phyloP scores from a whole-genome alignment of 2,113 vertebrate species.

The Callithrix jacchus region DNA sequence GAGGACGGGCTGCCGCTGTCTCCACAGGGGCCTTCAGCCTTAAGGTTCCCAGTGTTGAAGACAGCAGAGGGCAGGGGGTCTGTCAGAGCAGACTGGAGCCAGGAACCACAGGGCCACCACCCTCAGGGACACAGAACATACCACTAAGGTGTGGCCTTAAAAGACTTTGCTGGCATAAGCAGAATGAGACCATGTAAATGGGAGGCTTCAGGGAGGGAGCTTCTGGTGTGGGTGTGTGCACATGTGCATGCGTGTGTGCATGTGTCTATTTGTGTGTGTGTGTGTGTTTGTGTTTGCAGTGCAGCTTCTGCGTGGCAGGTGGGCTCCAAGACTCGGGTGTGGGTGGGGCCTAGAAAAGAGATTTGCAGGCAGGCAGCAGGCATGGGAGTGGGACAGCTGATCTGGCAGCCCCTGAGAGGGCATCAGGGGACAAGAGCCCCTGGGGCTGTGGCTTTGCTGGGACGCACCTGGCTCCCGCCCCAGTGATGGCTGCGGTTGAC shows the following conservation, averaged over 20 bases:
- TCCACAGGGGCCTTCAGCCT: neutral
- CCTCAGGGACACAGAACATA: neutral
- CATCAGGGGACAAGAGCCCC: neutral
- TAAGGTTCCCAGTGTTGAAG: neutral
- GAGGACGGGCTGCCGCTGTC: neutral
- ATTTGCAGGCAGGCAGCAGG: neutral
- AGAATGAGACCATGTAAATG: neutral
- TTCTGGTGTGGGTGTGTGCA: neutral
- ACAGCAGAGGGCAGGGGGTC: neutral
- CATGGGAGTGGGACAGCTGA: neutral
- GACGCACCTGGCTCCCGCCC: rapidly evolving
- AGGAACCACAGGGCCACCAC: neutral
- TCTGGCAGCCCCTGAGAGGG: neutral
- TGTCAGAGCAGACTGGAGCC: neutral
- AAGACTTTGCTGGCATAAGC: neutral
- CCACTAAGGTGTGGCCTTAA: neutral
- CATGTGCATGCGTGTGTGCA: no score
- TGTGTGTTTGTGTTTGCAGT: neutral
- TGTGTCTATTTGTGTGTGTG: no score
- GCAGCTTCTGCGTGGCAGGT: neutral
- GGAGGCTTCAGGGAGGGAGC: neutral
- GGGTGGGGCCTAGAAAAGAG: neutral
- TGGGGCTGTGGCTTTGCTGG: neutral
- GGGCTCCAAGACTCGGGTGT: neutral
- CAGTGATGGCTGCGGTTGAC: neutral